Conservation (phyloP, 2,797 vertebrate species). For the Intellagama lesueurii region DNA sequence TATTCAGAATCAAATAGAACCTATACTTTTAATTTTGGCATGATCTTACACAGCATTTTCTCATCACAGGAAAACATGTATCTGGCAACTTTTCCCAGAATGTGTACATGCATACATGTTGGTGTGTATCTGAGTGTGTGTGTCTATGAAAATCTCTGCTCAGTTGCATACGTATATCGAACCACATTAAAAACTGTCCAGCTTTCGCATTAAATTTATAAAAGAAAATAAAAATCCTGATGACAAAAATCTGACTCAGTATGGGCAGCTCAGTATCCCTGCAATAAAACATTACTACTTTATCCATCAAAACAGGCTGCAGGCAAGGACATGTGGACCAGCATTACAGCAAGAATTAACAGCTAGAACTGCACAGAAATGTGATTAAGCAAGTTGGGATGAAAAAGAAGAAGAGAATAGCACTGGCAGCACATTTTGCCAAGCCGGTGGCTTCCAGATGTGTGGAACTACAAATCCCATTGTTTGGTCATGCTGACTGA, state of each 20-base stretch:
- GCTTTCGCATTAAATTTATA: background rate
- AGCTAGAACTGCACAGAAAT: background rate
- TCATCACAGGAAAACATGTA: background rate
- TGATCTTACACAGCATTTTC: background rate
- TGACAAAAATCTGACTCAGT: background rate
- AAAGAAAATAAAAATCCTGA: background rate
- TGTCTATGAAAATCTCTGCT: background rate
- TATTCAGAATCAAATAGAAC: conserved; percentile 15
- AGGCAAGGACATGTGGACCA: background rate
- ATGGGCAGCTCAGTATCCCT: background rate
- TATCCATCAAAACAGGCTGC: background rate
- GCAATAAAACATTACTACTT: background rate
- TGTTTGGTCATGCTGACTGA: too few relatives aligned
- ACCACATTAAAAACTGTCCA: background rate
- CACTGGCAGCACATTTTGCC: background rate
- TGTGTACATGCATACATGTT: too few relatives aligned
- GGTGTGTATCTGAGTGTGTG: background rate
- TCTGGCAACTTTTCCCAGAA: background rate
- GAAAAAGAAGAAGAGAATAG: background rate
- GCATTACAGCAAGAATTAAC: background rate
- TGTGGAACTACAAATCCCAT: background rate
- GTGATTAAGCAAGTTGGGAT: background rate
- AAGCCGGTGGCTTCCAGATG: background rate
- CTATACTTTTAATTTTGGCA: background rate
- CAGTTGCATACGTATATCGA: background rate